These are phyloP conservation scores for Istiophorus platypterus DNA, from an alignment of 2,113 vertebrate species.

Conservation along the genomic window DNA sequence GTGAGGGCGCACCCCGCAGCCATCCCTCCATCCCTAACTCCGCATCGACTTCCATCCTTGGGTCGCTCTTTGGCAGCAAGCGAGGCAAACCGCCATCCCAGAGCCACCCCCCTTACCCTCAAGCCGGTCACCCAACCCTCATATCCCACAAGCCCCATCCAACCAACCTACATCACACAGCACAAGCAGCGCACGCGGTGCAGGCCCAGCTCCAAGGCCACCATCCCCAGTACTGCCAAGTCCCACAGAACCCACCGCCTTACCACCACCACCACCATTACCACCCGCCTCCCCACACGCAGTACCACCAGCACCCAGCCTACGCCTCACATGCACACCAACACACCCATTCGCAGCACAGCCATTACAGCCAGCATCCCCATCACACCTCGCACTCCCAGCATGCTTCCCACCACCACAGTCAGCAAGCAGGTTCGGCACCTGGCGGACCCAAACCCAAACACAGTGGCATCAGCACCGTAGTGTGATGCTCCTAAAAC, in stretches of 20 bases:
- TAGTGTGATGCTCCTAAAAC: constrained; percentile 86
- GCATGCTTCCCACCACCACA: constrained; percentile 85
- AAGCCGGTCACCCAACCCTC: constrained; percentile 83
- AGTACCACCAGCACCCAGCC: constrained; percentile 87
- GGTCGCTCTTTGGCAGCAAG: constrained; percentile 93
- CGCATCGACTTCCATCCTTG: constrained; percentile 89
- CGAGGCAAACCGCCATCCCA: constrained; percentile 89
- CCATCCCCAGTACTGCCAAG: constrained; percentile 88
- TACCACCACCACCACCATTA: constrained; percentile 96
- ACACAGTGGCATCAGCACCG: constrained; percentile 97
- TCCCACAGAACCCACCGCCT: constrained; percentile 91
- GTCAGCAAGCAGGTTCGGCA: constrained; percentile 82
- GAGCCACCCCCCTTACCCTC: constrained; percentile 82
- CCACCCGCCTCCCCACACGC: constrained; percentile 89
- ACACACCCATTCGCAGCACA: constrained; percentile 69
- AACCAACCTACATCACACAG: constrained; percentile 87
- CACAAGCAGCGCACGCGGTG: constrained; percentile 77
- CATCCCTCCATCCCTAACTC: constrained; percentile 88
- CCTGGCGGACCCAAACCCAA: constrained; percentile 90
- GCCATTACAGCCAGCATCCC: constrained; percentile 84
- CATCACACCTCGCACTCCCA: constrained; percentile 83
- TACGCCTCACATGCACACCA: constrained; percentile 85
- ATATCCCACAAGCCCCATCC: constrained; percentile 87
- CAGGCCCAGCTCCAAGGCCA: constrained; percentile 85
- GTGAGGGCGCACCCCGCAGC: constrained; percentile 89